Conservation (phyloP, 2,113 vertebrate genomes). For the Corythornis vintsioides region DNA sequence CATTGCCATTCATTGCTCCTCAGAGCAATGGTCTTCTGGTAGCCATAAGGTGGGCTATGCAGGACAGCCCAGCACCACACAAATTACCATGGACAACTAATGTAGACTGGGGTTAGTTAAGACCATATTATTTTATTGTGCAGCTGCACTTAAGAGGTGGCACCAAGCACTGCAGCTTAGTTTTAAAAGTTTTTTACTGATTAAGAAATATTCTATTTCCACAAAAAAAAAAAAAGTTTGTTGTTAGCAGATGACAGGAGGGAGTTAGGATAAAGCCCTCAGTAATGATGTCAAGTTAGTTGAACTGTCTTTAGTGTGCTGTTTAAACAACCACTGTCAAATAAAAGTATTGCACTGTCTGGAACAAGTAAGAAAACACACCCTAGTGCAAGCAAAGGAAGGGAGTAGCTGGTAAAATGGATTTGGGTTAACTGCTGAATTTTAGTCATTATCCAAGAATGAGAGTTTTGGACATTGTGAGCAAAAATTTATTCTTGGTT, state of each 20-base stretch:
- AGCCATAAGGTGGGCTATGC: neutral
- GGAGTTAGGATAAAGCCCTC: neutral
- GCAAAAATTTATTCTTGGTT: neutral
- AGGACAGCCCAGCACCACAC: neutral
- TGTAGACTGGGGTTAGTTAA: neutral
- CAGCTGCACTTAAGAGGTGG: neutral
- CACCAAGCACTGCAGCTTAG: neutral
- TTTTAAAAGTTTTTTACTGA: neutral
- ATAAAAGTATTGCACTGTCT: neutral
- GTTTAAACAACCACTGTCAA: neutral
- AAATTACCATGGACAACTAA: neutral
- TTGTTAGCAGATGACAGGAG: neutral
- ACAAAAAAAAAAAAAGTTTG: neutral
- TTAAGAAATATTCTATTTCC: neutral
- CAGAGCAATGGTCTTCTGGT: neutral
- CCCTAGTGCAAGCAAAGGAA: neutral
- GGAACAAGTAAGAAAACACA: neutral
- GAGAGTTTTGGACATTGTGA: neutral
- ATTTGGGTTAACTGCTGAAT: neutral
- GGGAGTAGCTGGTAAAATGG: neutral
- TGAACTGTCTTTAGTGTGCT: neutral
- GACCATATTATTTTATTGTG: fast-evolving
- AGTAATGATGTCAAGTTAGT: neutral
- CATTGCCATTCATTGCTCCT: neutral
- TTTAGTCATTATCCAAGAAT: neutral